phyloP scores from a whole-genome alignment of 2,888 invertebrate genomes.

The Erebia ligea region DNA sequence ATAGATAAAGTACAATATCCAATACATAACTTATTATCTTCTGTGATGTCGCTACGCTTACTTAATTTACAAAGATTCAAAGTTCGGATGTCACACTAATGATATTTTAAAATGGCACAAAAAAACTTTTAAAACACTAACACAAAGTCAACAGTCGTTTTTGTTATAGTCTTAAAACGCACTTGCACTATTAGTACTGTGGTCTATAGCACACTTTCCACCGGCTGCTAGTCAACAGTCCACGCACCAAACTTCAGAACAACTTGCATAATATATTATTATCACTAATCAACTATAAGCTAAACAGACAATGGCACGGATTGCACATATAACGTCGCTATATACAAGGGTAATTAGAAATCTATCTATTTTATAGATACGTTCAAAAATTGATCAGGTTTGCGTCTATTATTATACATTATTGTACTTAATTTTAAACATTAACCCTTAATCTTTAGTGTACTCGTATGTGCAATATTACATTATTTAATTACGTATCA shows the following conservation, averaged over 20 bases:
- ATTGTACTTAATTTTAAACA: slow-evolving; percentile 73
- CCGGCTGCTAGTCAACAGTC: slow-evolving; percentile 47
- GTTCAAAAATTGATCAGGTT: slow-evolving; percentile 68
- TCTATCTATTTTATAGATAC: slow-evolving; percentile 54
- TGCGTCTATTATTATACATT: slow-evolving; percentile 59
- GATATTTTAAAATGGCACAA: slow-evolving; percentile 82
- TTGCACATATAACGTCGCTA: slow-evolving; percentile 77
- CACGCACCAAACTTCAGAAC: slow-evolving; percentile 51
- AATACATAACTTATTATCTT: slow-evolving; percentile 80
- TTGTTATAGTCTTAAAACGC: slow-evolving; percentile 61
- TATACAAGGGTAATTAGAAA: slow-evolving; percentile 72
- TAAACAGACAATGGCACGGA: slow-evolving; percentile 83
- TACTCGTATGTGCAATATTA: slow-evolving; percentile 71
- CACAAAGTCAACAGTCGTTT: slow-evolving; percentile 79
- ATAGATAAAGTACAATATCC: slow-evolving; percentile 78
- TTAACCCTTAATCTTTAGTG: slow-evolving; percentile 67
- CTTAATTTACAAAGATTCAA: slow-evolving; percentile 79
- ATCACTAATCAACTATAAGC: slow-evolving; percentile 77
- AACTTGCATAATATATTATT: slow-evolving; percentile 35
- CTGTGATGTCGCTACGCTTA: slow-evolving; percentile 78
- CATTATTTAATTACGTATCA: slow-evolving; percentile 73
- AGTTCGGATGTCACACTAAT: slow-evolving; percentile 83
- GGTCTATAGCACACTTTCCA: slow-evolving; percentile 51
- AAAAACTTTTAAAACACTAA: slow-evolving; percentile 82
- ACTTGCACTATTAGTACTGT: slow-evolving; percentile 55